A percentile compares a stretch with the other conserved stretches of the same genome.
phyloP scores from a whole-genome alignment of 2,888 invertebrate genomes.

The Drosophila birchii region DNA sequence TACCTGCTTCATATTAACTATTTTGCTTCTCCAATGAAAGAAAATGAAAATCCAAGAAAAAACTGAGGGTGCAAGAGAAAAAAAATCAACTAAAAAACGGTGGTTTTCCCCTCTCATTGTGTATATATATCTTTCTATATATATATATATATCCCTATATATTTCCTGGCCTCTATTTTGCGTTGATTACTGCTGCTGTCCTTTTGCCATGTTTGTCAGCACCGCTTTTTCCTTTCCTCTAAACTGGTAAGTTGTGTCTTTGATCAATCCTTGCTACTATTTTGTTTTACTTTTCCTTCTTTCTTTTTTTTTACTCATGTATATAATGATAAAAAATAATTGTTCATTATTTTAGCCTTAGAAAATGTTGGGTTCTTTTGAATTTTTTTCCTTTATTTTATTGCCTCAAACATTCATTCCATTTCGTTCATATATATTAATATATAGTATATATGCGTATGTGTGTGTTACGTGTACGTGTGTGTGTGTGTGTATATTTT shows the following conservation, averaged over 20 bases:
- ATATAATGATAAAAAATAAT: constrained; percentile 43
- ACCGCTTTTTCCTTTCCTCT: constrained; percentile 7
- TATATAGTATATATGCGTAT: constrained; percentile 40
- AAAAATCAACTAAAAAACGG: constrained; percentile 26
- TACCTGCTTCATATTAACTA: constrained; percentile 29
- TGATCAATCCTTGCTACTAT: constrained; percentile 37
- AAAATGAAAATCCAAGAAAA: constrained; percentile 4
- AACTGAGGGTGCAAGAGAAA: constrained; percentile 21
- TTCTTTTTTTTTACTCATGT: constrained; percentile 18
- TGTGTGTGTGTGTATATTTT: constrained; percentile 63
- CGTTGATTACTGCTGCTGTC: not conserved
- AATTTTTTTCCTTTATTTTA: constrained; percentile 23
- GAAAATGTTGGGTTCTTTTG: constrained; percentile 27
- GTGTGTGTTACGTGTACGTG: constrained; percentile 41
- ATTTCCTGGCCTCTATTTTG: constrained; percentile 20
- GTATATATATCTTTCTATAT: not conserved
- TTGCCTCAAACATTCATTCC: constrained; percentile 39
- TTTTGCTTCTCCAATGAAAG: not conserved
- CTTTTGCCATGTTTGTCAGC: constrained; percentile 3
- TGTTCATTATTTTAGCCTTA: constrained; percentile 32
- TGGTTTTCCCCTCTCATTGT: constrained; percentile 23
- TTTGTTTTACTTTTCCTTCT: not conserved
- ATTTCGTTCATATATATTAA: constrained; percentile 27
- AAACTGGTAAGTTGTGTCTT: constrained; percentile 17
- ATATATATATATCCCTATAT: constrained; percentile 4